Percentiles rank a stretch among this genome's conserved stretches.
phyloP scores from a whole-genome alignment of 2,888 invertebrate species.

The Xanthia icteritia region DNA sequence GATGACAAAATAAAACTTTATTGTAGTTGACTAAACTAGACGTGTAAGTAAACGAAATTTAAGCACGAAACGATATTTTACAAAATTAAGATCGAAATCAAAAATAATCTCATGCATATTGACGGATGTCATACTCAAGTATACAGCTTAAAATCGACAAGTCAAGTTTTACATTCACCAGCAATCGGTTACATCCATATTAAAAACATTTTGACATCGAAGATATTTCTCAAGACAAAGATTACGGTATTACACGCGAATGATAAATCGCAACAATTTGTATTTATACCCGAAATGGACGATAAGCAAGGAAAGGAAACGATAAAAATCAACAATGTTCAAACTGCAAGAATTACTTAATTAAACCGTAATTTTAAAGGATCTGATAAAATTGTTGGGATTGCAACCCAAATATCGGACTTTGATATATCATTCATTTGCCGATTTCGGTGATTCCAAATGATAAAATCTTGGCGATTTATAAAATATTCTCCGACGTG shows the following conservation, averaged over 20 bases:
- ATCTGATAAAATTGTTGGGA: constrained; percentile 85
- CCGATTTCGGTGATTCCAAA: constrained; percentile 60
- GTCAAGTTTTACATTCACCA: constrained; percentile 43
- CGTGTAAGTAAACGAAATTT: neutral
- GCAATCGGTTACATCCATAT: constrained; percentile 59
- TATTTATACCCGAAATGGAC: constrained; percentile 69
- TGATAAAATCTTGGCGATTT: constrained; percentile 82
- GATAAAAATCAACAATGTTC: constrained; percentile 71
- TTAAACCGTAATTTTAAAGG: constrained; percentile 75
- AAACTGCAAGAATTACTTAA: constrained; percentile 78
- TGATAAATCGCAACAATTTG: constrained; percentile 77
- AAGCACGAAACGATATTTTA: neutral
- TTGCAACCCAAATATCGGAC: constrained; percentile 83
- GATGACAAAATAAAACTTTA: neutral
- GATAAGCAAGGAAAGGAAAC: constrained; percentile 51
- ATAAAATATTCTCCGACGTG: constrained; percentile 78
- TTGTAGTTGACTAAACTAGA: neutral
- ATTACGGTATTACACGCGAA: constrained; percentile 74
- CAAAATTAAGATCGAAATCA: constrained; percentile 15
- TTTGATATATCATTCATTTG: constrained; percentile 86
- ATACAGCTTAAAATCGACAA: constrained; percentile 50
- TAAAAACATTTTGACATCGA: constrained; percentile 59
- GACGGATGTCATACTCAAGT: constrained; percentile 50
- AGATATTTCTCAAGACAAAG: constrained; percentile 64
- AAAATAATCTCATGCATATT: constrained; percentile 35